A percentile compares a stretch with the other conserved stretches of the same genome.
Evolutionary conservation across 2,888 invertebrate genomes (phyloP).

Genomic region (Ectemnius continuus): DNA sequence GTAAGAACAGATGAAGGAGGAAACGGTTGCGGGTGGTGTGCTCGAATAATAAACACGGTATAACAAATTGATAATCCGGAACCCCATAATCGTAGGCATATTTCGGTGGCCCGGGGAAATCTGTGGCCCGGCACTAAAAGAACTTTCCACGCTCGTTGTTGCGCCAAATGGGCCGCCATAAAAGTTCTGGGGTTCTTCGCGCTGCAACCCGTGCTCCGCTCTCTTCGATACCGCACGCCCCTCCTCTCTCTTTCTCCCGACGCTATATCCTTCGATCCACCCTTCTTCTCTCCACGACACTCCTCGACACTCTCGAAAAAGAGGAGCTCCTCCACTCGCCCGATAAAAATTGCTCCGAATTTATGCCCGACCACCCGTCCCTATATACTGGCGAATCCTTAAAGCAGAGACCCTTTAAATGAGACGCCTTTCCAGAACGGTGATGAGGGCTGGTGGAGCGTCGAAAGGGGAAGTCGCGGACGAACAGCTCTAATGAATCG

Average conservation of each 20-base stretch:
- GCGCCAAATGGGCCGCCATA: constrained; percentile 78
- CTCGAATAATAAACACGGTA: constrained; percentile 73
- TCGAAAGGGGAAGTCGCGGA: constrained; percentile 1
- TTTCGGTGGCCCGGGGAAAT: constrained; percentile 71
- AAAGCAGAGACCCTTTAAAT: too few relatives aligned
- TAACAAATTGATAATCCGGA: constrained; percentile 78
- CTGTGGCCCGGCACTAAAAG: constrained; percentile 75
- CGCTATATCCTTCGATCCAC: constrained; percentile 15
- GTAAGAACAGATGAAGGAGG: constrained; percentile 23
- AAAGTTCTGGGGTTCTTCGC: constrained; percentile 68
- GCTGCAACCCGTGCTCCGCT: constrained; percentile 38
- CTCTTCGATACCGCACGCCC: constrained; percentile 30
- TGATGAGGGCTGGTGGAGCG: constrained; percentile 6
- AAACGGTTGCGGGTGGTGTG: constrained; percentile 31
- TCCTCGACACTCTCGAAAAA: constrained; percentile 1
- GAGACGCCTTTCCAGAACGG: neutral
- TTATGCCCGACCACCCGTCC: neutral
- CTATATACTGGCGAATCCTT: too few relatives aligned
- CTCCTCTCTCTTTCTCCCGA: constrained; percentile 12
- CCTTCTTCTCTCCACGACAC: neutral
- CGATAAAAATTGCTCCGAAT: constrained; percentile 5
- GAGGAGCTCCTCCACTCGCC: neutral
- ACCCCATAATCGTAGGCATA: constrained; percentile 75
- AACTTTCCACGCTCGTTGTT: constrained; percentile 78
- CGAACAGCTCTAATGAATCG: constrained; percentile 64